Percentiles rank a stretch among this genome's conserved stretches.
These are phyloP conservation scores for Thryonomys swinderianus DNA, from an alignment of 2,113 vertebrate genomes.

Conservation along the genomic window DNA sequence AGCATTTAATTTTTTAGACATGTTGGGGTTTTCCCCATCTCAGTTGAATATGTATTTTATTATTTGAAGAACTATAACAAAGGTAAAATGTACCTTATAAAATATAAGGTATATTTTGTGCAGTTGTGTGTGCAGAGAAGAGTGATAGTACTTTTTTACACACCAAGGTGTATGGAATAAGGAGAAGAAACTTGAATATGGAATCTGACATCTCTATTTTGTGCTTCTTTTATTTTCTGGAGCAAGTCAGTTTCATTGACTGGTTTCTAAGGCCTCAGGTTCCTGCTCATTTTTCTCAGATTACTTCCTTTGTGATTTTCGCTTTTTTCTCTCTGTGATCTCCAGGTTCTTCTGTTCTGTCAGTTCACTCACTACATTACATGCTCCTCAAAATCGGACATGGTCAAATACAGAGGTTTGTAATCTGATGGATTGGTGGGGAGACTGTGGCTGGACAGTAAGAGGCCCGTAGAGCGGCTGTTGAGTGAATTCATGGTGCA, in stretches of 20 bases:
- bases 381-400: background rate
- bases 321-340: background rate
- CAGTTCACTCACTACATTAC: background rate
- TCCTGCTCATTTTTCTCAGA: no score
- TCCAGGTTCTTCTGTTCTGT: background rate
- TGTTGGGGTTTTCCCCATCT: background rate
- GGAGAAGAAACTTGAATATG: background rate
- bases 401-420: background rate
- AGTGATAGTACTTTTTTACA: background rate
- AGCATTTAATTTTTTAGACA: background rate
- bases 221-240: background rate
- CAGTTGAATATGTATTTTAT: background rate
- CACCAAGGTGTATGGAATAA: background rate
- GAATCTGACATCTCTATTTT: background rate
- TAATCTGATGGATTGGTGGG: background rate
- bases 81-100: no score
- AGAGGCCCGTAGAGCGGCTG: background rate
- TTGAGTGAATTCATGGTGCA: background rate
- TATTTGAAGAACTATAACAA: background rate
- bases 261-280: background rate
- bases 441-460: background rate
- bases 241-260: background rate
- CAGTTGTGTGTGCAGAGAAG: background rate
- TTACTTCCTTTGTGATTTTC: background rate
- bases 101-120: background rate